phyloP scores from a whole-genome alignment of 2,113 vertebrate genomes.

The Scalopus aquaticus region DNA sequence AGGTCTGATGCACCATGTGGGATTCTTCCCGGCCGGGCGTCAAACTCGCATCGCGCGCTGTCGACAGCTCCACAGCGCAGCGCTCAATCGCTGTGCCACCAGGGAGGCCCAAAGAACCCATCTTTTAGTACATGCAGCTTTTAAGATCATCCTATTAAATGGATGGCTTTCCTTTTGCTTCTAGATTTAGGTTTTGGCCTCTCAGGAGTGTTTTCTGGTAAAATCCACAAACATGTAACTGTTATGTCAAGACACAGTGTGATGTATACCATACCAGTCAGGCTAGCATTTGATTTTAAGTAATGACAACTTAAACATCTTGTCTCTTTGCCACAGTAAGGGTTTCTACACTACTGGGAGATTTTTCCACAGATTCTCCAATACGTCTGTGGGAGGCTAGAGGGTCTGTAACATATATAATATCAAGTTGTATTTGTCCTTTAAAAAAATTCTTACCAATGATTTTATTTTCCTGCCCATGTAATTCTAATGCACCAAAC shows the following conservation, averaged over 20 bases:
- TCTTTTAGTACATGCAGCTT: background rate
- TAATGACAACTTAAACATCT: background rate
- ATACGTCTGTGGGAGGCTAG: background rate
- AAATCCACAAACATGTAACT: background rate
- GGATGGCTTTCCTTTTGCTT: background rate
- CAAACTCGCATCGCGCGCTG: no score
- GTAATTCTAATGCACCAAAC: background rate
- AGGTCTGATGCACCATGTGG: no score
- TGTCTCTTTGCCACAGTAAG: background rate
- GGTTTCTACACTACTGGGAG: background rate
- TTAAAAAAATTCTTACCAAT: background rate
- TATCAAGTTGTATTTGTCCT: background rate
- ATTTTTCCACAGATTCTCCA: background rate
- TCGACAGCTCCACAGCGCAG: no score
- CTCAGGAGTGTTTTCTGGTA: constrained; percentile 7
- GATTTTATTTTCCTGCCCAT: background rate
- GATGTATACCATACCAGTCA: background rate
- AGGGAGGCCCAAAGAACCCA: no score
- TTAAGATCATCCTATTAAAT: background rate
- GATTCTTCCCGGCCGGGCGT: no score
- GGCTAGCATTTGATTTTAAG: background rate
- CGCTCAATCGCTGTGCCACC: no score
- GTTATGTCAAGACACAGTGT: constrained; percentile 1
- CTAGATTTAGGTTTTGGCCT: background rate
- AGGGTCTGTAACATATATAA: background rate